Conservation (phyloP, 2,797 vertebrate genomes). For the Linurgus olivaceus region DNA sequence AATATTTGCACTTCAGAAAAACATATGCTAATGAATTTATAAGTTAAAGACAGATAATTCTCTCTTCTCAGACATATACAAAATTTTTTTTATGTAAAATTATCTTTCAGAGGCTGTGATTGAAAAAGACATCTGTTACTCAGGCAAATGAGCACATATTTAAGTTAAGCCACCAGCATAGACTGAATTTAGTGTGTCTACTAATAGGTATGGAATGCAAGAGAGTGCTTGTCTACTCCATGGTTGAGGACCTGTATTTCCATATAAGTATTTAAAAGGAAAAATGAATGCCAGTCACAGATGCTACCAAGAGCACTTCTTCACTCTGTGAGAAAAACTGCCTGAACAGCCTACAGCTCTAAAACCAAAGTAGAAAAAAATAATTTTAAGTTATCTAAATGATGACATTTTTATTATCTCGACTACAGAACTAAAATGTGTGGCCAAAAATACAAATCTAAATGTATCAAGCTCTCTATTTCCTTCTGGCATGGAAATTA, state of each 20-base stretch:
- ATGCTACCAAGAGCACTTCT: neutral
- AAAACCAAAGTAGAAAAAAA: neutral
- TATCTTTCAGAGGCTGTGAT: neutral
- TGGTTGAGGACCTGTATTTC: neutral
- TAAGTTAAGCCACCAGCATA: neutral
- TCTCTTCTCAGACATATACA: neutral
- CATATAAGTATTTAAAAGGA: neutral
- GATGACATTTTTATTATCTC: fast-evolving
- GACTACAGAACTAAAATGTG: neutral
- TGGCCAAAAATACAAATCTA: neutral
- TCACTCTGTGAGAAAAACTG: neutral
- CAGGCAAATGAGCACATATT: neutral
- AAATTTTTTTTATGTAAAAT: neutral
- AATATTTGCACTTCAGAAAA: neutral
- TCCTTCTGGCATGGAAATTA: neutral
- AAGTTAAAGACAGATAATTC: neutral
- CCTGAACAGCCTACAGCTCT: neutral
- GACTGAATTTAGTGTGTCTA: neutral
- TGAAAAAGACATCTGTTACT: neutral
- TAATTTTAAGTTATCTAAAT: neutral
- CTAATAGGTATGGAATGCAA: neutral
- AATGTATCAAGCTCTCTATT: neutral
- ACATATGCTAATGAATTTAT: neutral
- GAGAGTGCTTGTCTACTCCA: neutral
- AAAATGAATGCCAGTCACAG: neutral